Percentiles rank a stretch among this genome's conserved stretches.
These are phyloP conservation scores for Girardia tigrina DNA, from an alignment of 2,888 invertebrate species.

Conservation along the genomic window DNA sequence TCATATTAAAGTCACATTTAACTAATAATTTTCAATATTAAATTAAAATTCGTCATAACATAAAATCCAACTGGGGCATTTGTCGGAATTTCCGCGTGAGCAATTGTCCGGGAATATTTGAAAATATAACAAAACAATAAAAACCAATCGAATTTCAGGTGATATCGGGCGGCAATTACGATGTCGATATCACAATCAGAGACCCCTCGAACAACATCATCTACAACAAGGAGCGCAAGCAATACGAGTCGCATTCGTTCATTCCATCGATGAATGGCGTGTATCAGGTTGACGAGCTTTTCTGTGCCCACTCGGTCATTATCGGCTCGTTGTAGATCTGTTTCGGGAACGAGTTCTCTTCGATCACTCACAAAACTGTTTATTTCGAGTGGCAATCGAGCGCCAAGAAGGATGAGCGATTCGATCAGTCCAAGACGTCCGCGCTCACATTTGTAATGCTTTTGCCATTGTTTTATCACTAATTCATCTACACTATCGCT, in stretches of 20 bases:
- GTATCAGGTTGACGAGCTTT: constrained; percentile 8
- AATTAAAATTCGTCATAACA: no score
- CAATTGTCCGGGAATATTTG: no score
- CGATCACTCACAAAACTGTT: constrained; percentile 1
- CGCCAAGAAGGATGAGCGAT: neutral
- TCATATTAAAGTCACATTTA: no score
- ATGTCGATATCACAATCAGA: neutral
- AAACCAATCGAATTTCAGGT: no score
- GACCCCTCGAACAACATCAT: neutral
- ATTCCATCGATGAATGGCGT: neutral
- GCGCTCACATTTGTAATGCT: neutral
- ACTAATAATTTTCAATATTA: no score
- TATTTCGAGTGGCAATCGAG: constrained; percentile 3
- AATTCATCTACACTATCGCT: no score
- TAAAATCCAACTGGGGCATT: no score
- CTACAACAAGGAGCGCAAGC: neutral
- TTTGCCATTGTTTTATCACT: no score
- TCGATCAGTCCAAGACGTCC: neutral
- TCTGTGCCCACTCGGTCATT: no score
- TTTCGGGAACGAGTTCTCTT: constrained; percentile 2
- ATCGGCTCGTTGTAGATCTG: neutral
- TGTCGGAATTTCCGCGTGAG: no score
- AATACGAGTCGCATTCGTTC: constrained; percentile 11
- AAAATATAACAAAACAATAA: no score
- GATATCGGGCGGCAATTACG: neutral